Evolutionary conservation across 2,888 invertebrate genomes (phyloP).

Genomic region (Amblyjoppa proteus): DNA sequence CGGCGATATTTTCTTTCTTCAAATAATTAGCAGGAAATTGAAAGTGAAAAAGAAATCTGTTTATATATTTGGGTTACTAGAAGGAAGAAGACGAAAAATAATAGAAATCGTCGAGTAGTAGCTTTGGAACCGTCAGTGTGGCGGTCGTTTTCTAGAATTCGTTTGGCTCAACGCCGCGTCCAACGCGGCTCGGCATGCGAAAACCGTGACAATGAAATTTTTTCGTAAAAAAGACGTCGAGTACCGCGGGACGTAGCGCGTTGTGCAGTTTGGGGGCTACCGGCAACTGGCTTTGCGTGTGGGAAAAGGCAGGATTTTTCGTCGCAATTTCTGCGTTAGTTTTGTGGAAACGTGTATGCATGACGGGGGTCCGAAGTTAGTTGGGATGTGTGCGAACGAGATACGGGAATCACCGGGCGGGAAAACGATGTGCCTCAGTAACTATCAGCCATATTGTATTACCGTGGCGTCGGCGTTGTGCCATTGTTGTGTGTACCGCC

Average conservation of each 20-base stretch:
- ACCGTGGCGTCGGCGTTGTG: slow-evolving; percentile 57
- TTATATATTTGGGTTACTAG: not conserved
- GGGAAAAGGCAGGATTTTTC: slow-evolving; percentile 37
- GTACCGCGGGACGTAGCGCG: not conserved
- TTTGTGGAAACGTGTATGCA: slow-evolving; percentile 9
- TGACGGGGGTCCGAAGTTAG: slow-evolving; percentile 32
- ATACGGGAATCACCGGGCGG: slow-evolving; percentile 65
- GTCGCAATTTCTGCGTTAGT: slow-evolving; percentile 45
- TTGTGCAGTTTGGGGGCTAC: not conserved
- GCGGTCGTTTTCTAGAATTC: slow-evolving; percentile 23
- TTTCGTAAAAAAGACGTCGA: slow-evolving; percentile 38
- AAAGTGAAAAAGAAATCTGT: not conserved
- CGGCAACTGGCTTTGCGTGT: slow-evolving; percentile 18
- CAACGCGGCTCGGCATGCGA: slow-evolving; percentile 34
- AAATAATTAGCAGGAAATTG: not conserved
- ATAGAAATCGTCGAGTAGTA: not conserved
- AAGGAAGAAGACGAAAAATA: not conserved
- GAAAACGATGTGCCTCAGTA: slow-evolving; percentile 67
- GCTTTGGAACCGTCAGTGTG: slow-evolving; percentile 6
- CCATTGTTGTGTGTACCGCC: slow-evolving; percentile 54
- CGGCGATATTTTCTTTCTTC: not conserved
- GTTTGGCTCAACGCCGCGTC: slow-evolving; percentile 46
- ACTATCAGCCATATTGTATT: slow-evolving; percentile 65
- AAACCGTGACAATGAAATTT: slow-evolving; percentile 58
- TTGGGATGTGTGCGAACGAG: slow-evolving; percentile 46